Evolutionary conservation across 2,888 invertebrate genomes (phyloP).

Genomic region (Cheilosia variabilis): DNA sequence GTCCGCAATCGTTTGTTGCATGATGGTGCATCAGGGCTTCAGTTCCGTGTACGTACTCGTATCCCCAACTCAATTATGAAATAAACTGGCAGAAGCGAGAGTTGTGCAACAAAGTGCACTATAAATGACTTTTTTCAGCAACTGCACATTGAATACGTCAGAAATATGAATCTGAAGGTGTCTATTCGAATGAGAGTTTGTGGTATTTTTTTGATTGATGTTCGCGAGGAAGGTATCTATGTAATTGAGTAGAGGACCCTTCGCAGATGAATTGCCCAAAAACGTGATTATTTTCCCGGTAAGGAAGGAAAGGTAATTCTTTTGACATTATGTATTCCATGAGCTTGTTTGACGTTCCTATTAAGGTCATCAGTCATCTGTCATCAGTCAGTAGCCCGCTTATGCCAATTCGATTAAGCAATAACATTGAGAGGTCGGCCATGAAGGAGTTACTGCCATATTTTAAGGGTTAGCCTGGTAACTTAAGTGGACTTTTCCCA

Average conservation of each 20-base stretch:
- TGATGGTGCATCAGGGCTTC: background rate
- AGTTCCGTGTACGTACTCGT: no score
- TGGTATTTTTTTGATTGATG: background rate
- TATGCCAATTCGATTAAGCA: no score
- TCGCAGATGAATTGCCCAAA: background rate
- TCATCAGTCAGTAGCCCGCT: no score
- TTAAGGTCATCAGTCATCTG: no score
- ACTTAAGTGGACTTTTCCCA: no score
- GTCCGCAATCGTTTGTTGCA: background rate
- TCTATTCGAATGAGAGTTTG: background rate
- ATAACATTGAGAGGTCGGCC: no score
- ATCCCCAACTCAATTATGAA: constrained; percentile 52
- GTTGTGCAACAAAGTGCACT: constrained; percentile 57
- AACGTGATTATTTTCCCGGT: no score
- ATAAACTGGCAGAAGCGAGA: constrained; percentile 39
- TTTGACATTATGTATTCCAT: no score
- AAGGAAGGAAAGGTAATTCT: no score
- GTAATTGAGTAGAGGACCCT: background rate
- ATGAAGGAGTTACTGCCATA: no score
- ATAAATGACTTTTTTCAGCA: constrained; percentile 9
- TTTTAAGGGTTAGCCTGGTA: no score
- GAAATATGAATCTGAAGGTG: background rate
- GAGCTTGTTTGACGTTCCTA: no score
- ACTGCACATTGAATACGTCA: constrained; percentile 11
- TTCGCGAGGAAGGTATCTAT: background rate